Evolutionary conservation across 1,140 invertebrate species (phyloP), one percentile per base, ranked within the genome.

Genomic region (Eriocheir sinensis): DNA sequence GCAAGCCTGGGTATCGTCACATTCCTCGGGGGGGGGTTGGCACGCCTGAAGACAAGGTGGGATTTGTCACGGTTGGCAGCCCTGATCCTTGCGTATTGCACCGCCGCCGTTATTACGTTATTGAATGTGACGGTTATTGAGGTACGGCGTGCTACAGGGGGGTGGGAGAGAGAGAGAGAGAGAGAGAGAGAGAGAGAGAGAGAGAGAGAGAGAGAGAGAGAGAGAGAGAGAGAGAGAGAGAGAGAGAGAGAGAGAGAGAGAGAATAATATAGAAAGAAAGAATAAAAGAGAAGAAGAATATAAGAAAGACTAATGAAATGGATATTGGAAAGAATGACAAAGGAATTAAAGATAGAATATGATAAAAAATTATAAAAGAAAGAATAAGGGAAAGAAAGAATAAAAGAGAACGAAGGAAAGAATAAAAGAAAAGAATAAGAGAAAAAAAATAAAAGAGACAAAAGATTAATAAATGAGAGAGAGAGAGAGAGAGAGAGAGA

Each of bases 101-200:
- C 21, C 27, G 21, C 21, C 60, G 60, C 60, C 60, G 60, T 72
- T 72, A 72, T 72, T 72, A 72, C 60, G 60, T 72, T 72, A 72
- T 72, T 72, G 60, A 72, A 72, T 72, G 60, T 72, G 60, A 72
- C 60, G 60, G 60, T n/a, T 72, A 72, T 72, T 72, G 60, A 72
- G 60, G 21, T 72, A 72, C 60, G 60, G 60, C 60, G n/a, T 6
- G 27, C 60, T 72, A n/a, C 12, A 21, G 60, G 60, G 2, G 48
- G 2, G 12, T 9, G 48, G 48, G 48, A 12, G 21, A 21, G 1
- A 21, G 48, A 21, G 48, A 53, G 9, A 17, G 44, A 48, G 44
- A 48, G 12, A 72, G 60, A 72, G 60, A 72, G 60, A 72, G 60
- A 72, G 60, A 72, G 60, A 72, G 60, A 72, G 60, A 72, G 60